Base-by-base conservation (phyloP, 1,140 invertebrate species). In the Phenacoccus solenopsis region DNA sequence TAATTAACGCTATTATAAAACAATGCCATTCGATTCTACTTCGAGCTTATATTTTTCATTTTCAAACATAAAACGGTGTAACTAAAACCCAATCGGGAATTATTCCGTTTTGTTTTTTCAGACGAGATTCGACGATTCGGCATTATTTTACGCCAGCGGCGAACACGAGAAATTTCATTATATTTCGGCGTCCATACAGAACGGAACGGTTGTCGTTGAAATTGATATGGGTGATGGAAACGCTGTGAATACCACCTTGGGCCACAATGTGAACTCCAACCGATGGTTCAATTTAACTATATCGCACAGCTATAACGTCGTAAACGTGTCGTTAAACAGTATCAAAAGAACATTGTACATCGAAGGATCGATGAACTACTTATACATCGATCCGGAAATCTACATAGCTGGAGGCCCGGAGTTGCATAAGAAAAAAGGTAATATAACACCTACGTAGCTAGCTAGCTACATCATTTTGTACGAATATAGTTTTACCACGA, bases 271-370 rank as follows among this genome's bases (percentile, higher is more conserved):
- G 1, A 89, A 86, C 24, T 85, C 86, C 68, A 88, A 89, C 74
- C 82, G 86, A 72, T 96, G 93, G 92, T 92, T 94, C 77, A 95
- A 94, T 75, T 80, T 97, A 7, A 96, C 93, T 0, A 89, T 96
- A 61, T 83, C 87, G 38, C 89, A 96, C 76, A 84, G 88, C 74
- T 84, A 88, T 30, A 85, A 86, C 71, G 81, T 81, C 1, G 84
- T 96, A 0, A 81, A 83, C 71, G 81, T 96, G 0, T 85, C 86
- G 71, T 79, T 96, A 9, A 89, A 94, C 77, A 82, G 86, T 3
- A 85, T 89, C 71, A 82, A 80, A 1, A 84, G 87, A 73, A 78
- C 82, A 0, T 82, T 91, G 59, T 84, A 88, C 74, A 82, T 94
- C 28, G 85, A 87, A 0, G 87, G 88, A 81, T 84, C 20, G 59